These are phyloP conservation scores for Caenorhabditis brenneri DNA, from an alignment of 1,140 invertebrate species.

Conservation along the genomic window DNA sequence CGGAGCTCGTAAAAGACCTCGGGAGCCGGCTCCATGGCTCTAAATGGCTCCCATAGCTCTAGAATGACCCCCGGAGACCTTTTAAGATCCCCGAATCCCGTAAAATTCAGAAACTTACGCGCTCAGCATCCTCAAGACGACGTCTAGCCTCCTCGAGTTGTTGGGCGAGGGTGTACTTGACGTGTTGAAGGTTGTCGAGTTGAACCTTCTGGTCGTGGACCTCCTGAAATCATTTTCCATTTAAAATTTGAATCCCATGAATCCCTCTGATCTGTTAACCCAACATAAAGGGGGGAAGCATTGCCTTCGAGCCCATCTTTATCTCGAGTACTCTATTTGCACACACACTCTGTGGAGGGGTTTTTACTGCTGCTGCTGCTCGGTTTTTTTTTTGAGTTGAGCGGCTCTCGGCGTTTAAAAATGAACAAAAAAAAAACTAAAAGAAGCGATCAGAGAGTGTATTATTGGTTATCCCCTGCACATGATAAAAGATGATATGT, in stretches of 20 bases:
- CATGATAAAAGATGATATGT: background rate
- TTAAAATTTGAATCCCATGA: background rate
- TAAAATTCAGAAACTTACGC: slow-evolving; percentile 75
- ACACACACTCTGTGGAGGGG: slow-evolving; percentile 26
- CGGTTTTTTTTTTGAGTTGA: background rate
- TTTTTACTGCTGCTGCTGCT: too few species aligned
- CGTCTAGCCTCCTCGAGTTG: slow-evolving; percentile 91
- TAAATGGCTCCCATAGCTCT: too few species aligned
- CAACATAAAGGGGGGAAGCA: background rate
- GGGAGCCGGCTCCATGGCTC: too few species aligned
- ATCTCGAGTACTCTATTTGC: slow-evolving; percentile 42
- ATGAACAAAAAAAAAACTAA: background rate
- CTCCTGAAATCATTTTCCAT: slow-evolving; percentile 75
- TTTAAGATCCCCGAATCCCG: too few species aligned
- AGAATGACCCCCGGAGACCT: too few species aligned
- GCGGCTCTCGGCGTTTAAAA: background rate
- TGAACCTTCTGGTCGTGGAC: slow-evolving; percentile 81
- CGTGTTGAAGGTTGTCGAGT: slow-evolving; percentile 77
- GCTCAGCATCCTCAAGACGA: slow-evolving; percentile 90
- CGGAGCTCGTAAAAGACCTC: too few species aligned
- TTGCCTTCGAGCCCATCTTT: too few species aligned
- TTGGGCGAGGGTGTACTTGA: slow-evolving; percentile 83
- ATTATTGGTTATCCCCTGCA: too few species aligned
- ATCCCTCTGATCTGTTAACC: background rate
- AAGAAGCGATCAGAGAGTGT: background rate